Base-by-base conservation (phyloP, 2,113 vertebrate species). In the Megaptera novaeangliae region DNA sequence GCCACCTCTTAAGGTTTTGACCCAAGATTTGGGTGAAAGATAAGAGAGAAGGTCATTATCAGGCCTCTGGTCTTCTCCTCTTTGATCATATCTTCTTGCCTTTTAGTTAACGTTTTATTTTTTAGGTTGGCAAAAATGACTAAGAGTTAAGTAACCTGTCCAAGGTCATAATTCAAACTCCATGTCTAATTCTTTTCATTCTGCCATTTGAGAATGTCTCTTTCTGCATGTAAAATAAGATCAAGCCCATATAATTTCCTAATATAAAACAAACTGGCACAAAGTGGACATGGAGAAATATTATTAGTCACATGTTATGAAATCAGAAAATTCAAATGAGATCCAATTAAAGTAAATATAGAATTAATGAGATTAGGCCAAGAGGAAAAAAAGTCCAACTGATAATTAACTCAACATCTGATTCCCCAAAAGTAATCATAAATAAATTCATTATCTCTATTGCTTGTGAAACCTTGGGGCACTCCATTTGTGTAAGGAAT, bases 351-450 rank as follows among this genome's bases (percentile, higher is more conserved):
- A 97, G 44, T 88, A 94, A 89, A 94, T 95, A 83, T 41, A 49
- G 84, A 91, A 96, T 96, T 93, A 91, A 96, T 71, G 89, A 95
- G 57, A 90, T 90, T 90, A 96, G 68, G 74, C 52, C 57, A 95
- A 97, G 72, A 92, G 87, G 90, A 66, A 95, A 97, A 52, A 96
- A 92, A 66, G 34, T 86, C 81, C n/a, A 92, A 63, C 52, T 84
- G 46, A 72, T 94, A 87, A 83, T 95, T 95, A 92, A 84, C 41
- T 74, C 80, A 94, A 82, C 59, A 75, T 94, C 74, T 78, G 71
- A 80, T 25, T 13, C 20, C 44, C 31, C 49, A n/a, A 63, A 95
- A 96, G 49, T 87, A 52, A 95, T 93, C 85, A 36, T 80, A 93
- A 90, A 75, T 96, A 89, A 92, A 94, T 93, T 93, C 13, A 61